Percentiles rank a stretch among this genome's conserved stretches.
Conservation (phyloP, 2,797 vertebrate species). For the Sebastes variabilis region DNA sequence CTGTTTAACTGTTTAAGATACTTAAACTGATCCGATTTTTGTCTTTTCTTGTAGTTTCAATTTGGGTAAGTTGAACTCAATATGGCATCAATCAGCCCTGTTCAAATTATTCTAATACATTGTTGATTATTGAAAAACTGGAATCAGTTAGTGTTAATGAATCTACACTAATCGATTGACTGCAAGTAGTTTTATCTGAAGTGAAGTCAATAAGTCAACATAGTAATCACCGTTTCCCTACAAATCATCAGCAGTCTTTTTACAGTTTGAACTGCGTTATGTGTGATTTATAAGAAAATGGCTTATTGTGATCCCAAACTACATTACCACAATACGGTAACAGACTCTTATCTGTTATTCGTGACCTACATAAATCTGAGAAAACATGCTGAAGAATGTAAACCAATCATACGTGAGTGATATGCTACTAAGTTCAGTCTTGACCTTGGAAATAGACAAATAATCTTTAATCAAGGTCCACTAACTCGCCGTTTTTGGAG, state of each 20-base stretch:
- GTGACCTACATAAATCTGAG: background rate
- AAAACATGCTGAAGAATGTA: background rate
- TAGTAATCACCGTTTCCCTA: background rate
- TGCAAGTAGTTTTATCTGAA: background rate
- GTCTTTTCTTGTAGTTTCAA: slow-evolving; percentile 8
- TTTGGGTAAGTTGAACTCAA: slow-evolving; percentile 26
- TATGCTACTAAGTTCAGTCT: background rate
- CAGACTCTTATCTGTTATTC: background rate
- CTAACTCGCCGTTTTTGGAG: background rate
- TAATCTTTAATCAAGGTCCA: background rate
- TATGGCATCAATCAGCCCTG: background rate
- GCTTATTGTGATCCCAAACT: background rate
- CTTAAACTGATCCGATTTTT: background rate
- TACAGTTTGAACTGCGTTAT: background rate
- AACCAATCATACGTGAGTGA: background rate
- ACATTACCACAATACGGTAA: background rate
- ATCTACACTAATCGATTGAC: background rate
- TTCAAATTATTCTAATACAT: background rate
- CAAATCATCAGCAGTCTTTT: background rate
- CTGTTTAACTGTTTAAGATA: background rate
- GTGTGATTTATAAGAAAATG: background rate
- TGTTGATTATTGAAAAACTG: background rate
- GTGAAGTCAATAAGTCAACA: background rate
- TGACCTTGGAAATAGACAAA: background rate
- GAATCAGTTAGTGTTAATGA: background rate